Conservation (phyloP, 2,888 invertebrate species). For the Xestia ashworthii region DNA sequence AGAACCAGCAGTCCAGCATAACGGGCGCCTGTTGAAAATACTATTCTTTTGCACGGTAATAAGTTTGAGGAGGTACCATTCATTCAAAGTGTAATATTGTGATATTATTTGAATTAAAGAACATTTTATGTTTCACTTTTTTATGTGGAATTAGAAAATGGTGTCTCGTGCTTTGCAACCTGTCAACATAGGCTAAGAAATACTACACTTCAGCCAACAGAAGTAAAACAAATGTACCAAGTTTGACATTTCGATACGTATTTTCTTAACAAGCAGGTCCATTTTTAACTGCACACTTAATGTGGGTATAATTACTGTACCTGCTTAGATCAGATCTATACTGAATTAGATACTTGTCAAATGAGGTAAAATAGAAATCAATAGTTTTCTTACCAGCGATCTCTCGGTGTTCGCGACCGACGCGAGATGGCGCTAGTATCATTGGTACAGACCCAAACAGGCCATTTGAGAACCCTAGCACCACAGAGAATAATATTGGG, state of each 20-base stretch:
- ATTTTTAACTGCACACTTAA: too few relatives aligned
- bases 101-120: not conserved
- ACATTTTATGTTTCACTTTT: not conserved
- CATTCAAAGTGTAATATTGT: too few relatives aligned
- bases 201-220: not conserved
- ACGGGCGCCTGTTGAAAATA: too few relatives aligned
- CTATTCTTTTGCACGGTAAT: too few relatives aligned
- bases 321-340: not conserved
- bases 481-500: slow-evolving; percentile 88
- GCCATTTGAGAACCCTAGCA: slow-evolving; percentile 96
- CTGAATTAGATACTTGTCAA: not conserved
- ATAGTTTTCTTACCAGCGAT: slow-evolving; percentile 92
- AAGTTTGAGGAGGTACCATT: too few relatives aligned
- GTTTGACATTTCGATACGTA: too few relatives aligned
- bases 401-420: slow-evolving; percentile 96
- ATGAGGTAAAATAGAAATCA: not conserved
- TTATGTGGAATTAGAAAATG: not conserved
- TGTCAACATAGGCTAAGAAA: not conserved
- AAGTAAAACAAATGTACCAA: too few relatives aligned
- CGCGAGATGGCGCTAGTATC: slow-evolving; percentile 97
- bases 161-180: not conserved
- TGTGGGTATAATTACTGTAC: not conserved
- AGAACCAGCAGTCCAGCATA: too few relatives aligned
- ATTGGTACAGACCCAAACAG: slow-evolving; percentile 97
- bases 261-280: too few relatives aligned